phyloP scores from a whole-genome alignment of 2,888 invertebrate genomes.

The Timema podura region DNA sequence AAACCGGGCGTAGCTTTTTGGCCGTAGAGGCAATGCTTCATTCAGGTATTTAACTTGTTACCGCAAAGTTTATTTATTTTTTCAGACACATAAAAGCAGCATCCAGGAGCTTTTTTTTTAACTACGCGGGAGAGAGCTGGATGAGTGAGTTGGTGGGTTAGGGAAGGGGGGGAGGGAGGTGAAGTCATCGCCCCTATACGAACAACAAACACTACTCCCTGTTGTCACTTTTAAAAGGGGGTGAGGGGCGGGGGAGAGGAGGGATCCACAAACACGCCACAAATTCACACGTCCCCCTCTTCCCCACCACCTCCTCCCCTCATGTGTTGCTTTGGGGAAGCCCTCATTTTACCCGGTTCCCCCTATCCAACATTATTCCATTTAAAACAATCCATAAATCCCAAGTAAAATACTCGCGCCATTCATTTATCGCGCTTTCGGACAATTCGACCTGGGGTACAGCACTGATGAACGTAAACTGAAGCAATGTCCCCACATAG shows the following conservation, averaged over 20 bases:
- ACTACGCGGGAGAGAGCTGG: background rate
- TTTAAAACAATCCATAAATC: conserved; percentile 31
- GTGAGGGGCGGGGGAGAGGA: too few species aligned
- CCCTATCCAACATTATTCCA: conserved; percentile 22
- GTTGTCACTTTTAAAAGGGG: background rate
- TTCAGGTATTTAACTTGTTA: too few species aligned
- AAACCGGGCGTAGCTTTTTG: too few species aligned
- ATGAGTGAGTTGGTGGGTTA: background rate
- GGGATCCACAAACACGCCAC: conserved; percentile 23
- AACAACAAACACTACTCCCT: background rate
- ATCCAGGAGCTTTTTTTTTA: background rate
- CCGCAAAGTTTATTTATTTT: too few species aligned
- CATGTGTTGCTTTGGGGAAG: conserved; percentile 7
- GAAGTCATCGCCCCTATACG: background rate
- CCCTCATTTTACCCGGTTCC: too few species aligned
- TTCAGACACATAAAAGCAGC: background rate
- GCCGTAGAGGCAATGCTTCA: too few species aligned
- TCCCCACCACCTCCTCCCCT: conserved; percentile 6
- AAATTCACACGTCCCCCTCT: conserved; percentile 23
- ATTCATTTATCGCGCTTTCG: too few species aligned
- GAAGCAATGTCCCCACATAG: too few species aligned
- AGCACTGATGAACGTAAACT: too few species aligned
- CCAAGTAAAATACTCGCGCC: too few species aligned
- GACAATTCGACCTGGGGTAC: too few species aligned
- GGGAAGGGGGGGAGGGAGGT: background rate